Evolutionary conservation across 1,140 invertebrate species (phyloP).

Genomic region (Kradibia gibbosae): DNA sequence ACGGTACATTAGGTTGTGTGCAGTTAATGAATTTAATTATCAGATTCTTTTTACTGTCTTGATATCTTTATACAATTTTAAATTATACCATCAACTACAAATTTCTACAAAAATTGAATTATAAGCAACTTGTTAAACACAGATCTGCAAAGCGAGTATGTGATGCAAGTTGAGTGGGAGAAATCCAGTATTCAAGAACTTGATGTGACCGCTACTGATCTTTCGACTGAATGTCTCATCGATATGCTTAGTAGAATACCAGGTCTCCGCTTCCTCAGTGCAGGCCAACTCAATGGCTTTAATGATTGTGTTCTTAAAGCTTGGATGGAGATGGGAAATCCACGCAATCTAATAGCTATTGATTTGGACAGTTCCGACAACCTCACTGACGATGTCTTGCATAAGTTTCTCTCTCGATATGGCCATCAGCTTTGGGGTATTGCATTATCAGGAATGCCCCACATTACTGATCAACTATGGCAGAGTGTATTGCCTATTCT

Average conservation of each 20-base stretch:
- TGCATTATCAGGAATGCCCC: slow-evolving; percentile 94
- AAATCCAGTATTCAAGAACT: slow-evolving; percentile 94
- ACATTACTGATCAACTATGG: slow-evolving; percentile 98
- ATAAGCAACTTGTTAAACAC: not conserved
- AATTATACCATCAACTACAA: no score
- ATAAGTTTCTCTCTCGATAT: slow-evolving; percentile 91
- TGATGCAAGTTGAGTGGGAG: slow-evolving; percentile 98
- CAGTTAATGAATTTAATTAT: no score
- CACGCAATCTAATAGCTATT: slow-evolving; percentile 87
- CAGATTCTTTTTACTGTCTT: no score
- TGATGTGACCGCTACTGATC: slow-evolving; percentile 96
- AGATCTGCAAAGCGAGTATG: slow-evolving; percentile 91
- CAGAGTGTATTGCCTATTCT: slow-evolving; percentile 91
- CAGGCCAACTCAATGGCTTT: slow-evolving; percentile 97
- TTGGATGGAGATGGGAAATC: slow-evolving; percentile 91
- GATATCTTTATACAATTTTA: no score
- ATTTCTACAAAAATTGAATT: not conserved
- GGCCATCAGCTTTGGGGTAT: slow-evolving; percentile 91
- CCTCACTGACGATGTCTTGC: slow-evolving; percentile 91
- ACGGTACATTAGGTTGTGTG: no score
- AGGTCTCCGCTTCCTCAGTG: slow-evolving; percentile 90
- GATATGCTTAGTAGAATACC: slow-evolving; percentile 93
- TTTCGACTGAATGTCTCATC: slow-evolving; percentile 93
- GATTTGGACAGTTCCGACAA: slow-evolving; percentile 97
- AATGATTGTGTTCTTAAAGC: slow-evolving; percentile 93